Evolutionary conservation across 2,797 vertebrate species (phyloP).

Genomic region (Erethizon dorsatum): DNA sequence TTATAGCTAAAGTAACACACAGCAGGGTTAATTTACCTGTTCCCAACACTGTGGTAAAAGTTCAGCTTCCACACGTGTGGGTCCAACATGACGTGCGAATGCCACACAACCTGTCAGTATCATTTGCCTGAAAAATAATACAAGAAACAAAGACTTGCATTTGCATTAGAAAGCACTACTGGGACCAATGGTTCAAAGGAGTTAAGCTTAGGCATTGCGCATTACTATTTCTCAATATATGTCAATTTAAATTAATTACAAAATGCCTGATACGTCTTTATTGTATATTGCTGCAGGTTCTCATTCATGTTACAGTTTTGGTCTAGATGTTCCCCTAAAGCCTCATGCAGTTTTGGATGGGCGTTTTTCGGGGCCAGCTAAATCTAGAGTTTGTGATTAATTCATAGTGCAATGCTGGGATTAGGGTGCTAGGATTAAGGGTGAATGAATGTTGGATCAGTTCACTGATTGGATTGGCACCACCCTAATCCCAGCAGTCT

Average conservation of each 20-base stretch:
- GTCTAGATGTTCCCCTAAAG: background rate
- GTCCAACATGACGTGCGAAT: constrained; percentile 98
- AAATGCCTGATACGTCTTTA: background rate
- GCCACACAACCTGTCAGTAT: constrained; percentile 99
- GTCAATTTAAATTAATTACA: background rate
- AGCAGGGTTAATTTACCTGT: constrained; percentile 92
- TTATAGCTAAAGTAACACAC: background rate
- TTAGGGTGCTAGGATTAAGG: background rate
- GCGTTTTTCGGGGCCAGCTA: background rate
- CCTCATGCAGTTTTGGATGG: background rate
- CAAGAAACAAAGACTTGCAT: background rate
- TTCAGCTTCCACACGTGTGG: constrained; percentile 98
- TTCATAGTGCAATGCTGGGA: background rate
- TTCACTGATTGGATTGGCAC: background rate
- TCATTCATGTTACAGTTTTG: background rate
- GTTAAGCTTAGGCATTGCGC: background rate
- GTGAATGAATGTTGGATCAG: background rate
- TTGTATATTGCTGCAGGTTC: background rate
- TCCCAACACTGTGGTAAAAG: constrained; percentile 99
- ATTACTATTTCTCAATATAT: constrained; percentile 16
- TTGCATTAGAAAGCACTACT: background rate
- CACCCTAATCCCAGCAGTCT: background rate
- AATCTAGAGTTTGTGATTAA: background rate
- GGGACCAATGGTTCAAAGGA: background rate
- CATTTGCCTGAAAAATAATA: constrained; percentile 94